Base-by-base conservation (phyloP, 2,113 vertebrate species). In the Camelus bactrianus region DNA sequence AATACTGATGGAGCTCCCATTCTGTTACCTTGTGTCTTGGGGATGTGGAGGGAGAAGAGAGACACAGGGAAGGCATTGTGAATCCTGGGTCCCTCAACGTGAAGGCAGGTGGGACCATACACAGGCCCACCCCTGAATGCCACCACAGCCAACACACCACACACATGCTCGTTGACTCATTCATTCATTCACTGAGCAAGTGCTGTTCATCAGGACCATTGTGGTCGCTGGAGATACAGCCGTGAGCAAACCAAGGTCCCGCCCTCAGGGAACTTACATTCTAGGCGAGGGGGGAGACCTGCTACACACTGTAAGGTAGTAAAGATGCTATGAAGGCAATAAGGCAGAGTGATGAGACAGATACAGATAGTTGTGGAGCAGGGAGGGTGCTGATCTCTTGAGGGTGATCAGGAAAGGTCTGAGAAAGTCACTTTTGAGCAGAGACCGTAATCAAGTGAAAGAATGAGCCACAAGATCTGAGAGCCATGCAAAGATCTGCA, bases 281-380 rank as follows among this genome's bases (percentile, higher is more conserved):
- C 46, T 26, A 24, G 42, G 17, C 13, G 28, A 12, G 15, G 4
- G 6, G n/a, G 20, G 17, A 62, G n/a, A 38, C 22, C 30, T 48
- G 54, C 20, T 30, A 0, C 20, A 28, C 2, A 2, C 14, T 6
- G 28, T 0, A 11, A 60, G 7, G 1, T 6, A n/a, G 22, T 6
- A 42, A 11, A 73, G 26, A 13, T 14, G 20, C 22, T 48, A 1
- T 38, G 8, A 81, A 69, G 89, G 62, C 8, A 20, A 8, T 17
- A 9, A 48, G 24, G 3, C 4, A 52, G 70, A 32, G 4, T 12
- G 4, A 32, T 22, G 70, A 38, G 65, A 22, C 24, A 54, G 64
- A 17, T 1, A 15, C 15, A 19, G 13, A 72, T 4, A 19, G 6
- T 0, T 0, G 0, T n/a, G 19, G 32, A 35, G 6, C 1, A 2